Percentiles rank a stretch among this genome's conserved stretches.
These are phyloP conservation scores for Lepidothrix coronata DNA, from an alignment of 2,113 vertebrate species.

Conservation along the genomic window DNA sequence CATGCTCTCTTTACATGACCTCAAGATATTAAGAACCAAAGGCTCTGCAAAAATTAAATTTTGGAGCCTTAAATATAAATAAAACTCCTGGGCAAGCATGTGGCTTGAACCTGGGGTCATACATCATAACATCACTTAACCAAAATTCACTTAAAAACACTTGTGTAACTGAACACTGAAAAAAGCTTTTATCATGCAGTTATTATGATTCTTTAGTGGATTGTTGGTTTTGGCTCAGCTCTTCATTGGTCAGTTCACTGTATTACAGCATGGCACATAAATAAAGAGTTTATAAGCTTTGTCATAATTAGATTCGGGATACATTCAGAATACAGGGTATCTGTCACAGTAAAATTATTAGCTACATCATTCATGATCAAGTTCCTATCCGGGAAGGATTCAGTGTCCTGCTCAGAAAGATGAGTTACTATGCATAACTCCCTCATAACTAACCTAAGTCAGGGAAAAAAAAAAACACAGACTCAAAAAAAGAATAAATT, in stretches of 20 bases:
- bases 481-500: background rate
- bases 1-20: background rate
- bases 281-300: background rate
- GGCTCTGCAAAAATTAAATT: background rate
- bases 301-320: background rate
- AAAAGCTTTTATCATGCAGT: background rate
- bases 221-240: background rate
- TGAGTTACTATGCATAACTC: background rate
- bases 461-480: background rate
- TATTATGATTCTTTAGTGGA: background rate
- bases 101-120: background rate
- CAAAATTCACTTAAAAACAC: background rate
- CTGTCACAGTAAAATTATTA: background rate
- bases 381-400: background rate
- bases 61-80: background rate
- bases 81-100: background rate
- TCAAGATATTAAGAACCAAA: background rate
- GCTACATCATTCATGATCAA: background rate
- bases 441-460: background rate
- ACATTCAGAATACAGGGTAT: background rate
- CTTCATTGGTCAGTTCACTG: background rate
- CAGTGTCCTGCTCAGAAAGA: background rate
- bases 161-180: background rate
- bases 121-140: background rate
- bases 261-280: background rate